Evolutionary conservation across 2,888 invertebrate species (phyloP), one percentile per base, ranked within the genome.

Genomic region (Anorthoa munda): DNA sequence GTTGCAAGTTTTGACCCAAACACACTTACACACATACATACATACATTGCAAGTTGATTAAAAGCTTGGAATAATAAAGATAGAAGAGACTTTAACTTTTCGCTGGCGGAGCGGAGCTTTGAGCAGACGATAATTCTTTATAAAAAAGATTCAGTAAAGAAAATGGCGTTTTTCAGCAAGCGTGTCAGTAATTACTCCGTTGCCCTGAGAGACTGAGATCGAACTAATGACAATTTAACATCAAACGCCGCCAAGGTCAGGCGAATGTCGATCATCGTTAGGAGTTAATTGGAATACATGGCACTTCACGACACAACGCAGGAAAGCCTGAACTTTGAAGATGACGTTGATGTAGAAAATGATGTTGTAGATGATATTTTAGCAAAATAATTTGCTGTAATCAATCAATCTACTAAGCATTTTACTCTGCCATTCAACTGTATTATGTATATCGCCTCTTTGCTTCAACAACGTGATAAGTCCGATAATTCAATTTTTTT

Each of bases 201-300:
- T 55, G 26, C 55, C 21, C 13, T 45, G 26, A 55, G 73, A 18
- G 13, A 67, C 26, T 67, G 17, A 46, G 23, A 59, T 48, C 2
- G 5, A 75, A 50, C n/a, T 55, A 53, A 75, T 78, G 39, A 60
- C 18, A 45, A 45, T 70, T 39, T 48, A 53, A 60, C 31, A 46
- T 39, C 45, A 53, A 55, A 66, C 46, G 23, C 46, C 39, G 4
- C 23, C 55, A 77, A 23, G 12, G 17, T 77, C 15, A 39, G 9
- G 11, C 4, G 11, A 45, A 75, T 18, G 11, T 17, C 17, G 31
- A 66, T 65, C 48, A 55, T 9, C 4, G 31, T 39, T 55, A 23
- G 23, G 23, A 55, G 17, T 2, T 48, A 55, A 48, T n/a, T 39
- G 31, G 13, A 66, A 26, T 46, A 39, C 46, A 46, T 21, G 45